Conservation (phyloP, 2,113 vertebrate genomes). For the Carollia perspicillata region DNA sequence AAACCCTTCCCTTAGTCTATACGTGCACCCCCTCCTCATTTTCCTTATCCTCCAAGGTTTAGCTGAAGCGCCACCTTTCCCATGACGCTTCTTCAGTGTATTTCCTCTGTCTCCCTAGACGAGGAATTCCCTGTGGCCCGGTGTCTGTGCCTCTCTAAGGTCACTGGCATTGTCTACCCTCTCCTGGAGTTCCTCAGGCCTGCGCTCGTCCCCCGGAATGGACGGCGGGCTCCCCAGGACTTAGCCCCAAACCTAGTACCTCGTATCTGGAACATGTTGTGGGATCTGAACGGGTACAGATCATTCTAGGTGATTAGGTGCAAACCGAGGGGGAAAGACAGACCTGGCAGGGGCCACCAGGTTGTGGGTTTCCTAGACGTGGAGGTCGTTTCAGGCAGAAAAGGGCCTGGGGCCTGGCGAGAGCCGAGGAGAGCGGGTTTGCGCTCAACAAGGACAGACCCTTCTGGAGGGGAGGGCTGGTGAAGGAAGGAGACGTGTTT, state of each 20-base stretch:
- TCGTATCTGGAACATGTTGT: fast-evolving
- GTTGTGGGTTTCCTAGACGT: not conserved
- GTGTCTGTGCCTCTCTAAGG: not conserved
- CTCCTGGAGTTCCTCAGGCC: not conserved
- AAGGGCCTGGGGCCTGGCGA: too few relatives aligned
- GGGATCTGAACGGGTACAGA: not conserved
- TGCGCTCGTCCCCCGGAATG: fast-evolving
- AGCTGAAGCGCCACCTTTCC: not conserved
- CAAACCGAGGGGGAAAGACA: fast-evolving
- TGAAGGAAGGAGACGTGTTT: too few relatives aligned
- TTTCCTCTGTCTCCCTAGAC: not conserved
- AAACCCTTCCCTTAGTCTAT: not conserved
- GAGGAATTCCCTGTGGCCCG: not conserved
- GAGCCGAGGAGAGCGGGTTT: not conserved
- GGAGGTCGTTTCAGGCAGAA: not conserved
- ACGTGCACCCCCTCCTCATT: not conserved
- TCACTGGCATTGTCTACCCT: not conserved
- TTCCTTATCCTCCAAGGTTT: not conserved
- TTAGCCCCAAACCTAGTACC: not conserved
- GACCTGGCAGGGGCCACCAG: not conserved
- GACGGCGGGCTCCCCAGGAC: not conserved
- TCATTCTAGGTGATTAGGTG: not conserved
- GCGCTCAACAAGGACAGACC: not conserved
- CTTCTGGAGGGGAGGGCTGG: not conserved
- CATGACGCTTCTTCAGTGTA: not conserved